Conservation (phyloP, 2,888 invertebrate species). For the Epistrophe eligans region DNA sequence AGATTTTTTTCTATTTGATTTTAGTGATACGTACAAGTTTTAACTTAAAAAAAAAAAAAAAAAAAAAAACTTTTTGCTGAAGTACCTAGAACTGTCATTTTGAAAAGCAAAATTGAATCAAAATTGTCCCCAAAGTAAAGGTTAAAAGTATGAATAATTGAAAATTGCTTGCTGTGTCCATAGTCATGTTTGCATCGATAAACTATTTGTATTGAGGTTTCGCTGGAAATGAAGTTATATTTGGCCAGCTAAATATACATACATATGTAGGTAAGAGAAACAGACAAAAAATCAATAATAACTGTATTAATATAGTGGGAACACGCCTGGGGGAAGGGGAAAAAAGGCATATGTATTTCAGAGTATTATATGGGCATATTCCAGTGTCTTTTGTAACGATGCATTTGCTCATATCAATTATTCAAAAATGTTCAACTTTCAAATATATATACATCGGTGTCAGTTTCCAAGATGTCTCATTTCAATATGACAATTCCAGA, state of each 20-base stretch:
- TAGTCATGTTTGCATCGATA: neutral
- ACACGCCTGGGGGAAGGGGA: neutral
- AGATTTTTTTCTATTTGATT: slow-evolving; percentile 19
- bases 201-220: slow-evolving; percentile 6
- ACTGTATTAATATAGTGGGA: neutral
- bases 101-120: slow-evolving; percentile 2
- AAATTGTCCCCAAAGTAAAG: neutral
- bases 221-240: neutral
- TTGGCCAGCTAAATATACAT: neutral
- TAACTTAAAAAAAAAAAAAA: neutral
- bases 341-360: no score
- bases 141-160: slow-evolving; percentile 12
- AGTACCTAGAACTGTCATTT: slow-evolving; percentile 2
- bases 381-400: neutral
- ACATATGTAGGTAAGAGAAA: no score
- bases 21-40: neutral
- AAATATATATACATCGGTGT: neutral
- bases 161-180: neutral
- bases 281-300: neutral
- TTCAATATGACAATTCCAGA: neutral
- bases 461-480: neutral
- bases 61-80: neutral
- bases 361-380: no score
- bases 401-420: no score
- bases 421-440: neutral